Evolutionary conservation across 2,113 vertebrate species (phyloP).

Genomic region (Campylomormyrus tamandua): DNA sequence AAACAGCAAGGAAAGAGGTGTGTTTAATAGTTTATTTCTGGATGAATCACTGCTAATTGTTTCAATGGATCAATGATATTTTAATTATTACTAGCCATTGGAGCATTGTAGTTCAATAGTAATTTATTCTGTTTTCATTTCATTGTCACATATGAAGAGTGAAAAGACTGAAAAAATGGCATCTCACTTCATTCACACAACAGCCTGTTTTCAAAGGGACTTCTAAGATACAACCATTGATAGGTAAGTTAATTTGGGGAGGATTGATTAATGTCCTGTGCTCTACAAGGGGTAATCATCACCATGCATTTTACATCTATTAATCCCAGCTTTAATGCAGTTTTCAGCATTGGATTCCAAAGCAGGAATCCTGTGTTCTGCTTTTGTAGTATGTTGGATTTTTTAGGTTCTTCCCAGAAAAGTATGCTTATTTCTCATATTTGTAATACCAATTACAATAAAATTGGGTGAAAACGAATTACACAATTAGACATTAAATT

Average conservation of each 20-base stretch:
- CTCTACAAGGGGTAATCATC: neutral
- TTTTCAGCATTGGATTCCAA: neutral
- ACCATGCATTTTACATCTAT: neutral
- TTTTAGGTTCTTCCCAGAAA: neutral
- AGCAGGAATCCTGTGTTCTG: neutral
- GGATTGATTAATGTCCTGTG: neutral
- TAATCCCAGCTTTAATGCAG: neutral
- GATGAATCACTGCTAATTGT: constrained; percentile 2
- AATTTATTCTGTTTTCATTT: constrained; percentile 2
- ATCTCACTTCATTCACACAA: neutral
- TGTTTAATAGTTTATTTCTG: neutral
- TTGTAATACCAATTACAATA: neutral
- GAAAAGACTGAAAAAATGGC: neutral
- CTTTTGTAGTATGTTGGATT: neutral
- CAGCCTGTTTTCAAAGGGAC: neutral
- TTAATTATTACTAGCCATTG: constrained; percentile 1
- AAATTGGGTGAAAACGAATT: neutral
- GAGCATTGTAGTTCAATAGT: neutral
- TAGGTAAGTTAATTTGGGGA: neutral
- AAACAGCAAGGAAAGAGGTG: neutral
- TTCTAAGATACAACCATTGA: neutral
- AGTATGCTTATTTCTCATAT: neutral
- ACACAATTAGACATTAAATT: neutral
- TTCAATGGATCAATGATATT: neutral
- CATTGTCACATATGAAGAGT: neutral